These are phyloP conservation scores for Netelia fuscicornis DNA, from an alignment of 2,888 invertebrate genomes.

Conservation along the genomic window DNA sequence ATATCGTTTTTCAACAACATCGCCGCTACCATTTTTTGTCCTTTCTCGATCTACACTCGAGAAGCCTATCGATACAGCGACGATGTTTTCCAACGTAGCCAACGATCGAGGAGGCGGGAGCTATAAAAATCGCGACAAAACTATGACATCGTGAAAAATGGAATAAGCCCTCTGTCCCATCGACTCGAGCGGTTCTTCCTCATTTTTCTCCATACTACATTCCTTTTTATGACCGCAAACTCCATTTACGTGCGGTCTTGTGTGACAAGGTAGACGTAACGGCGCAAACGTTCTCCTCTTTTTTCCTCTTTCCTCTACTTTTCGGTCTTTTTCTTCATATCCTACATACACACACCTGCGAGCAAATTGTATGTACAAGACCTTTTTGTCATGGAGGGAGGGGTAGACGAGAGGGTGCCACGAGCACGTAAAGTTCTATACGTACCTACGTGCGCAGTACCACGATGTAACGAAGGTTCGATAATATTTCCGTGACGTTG, in stretches of 20 bases:
- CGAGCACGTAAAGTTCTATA: constrained; percentile 46
- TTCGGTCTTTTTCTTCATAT: constrained; percentile 6
- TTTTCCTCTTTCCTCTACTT: constrained; percentile 3
- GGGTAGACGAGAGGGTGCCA: constrained; percentile 28
- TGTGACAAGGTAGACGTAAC: constrained; percentile 48
- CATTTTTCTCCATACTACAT: constrained; percentile 3
- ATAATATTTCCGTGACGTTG: constrained; percentile 58
- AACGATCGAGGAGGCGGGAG: not conserved
- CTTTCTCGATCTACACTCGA: not conserved
- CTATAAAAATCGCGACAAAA: constrained; percentile 25
- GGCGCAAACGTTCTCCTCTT: not conserved
- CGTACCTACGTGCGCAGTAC: constrained; percentile 17
- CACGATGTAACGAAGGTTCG: constrained; percentile 35
- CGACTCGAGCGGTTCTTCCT: constrained; percentile 14
- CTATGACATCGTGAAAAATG: constrained; percentile 37
- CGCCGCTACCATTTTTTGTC: not conserved
- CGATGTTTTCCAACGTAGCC: not conserved
- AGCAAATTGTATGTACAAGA: not conserved
- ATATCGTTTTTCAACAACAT: constrained; percentile 5
- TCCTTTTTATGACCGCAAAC: constrained; percentile 59
- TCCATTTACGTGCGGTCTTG: constrained; percentile 62
- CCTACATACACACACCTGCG: constrained; percentile 14
- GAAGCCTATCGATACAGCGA: not conserved
- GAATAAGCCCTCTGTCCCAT: constrained; percentile 29
- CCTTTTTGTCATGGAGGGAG: constrained; percentile 38